Conservation (phyloP, 2,113 vertebrate species). For the Diadophis punctatus region DNA sequence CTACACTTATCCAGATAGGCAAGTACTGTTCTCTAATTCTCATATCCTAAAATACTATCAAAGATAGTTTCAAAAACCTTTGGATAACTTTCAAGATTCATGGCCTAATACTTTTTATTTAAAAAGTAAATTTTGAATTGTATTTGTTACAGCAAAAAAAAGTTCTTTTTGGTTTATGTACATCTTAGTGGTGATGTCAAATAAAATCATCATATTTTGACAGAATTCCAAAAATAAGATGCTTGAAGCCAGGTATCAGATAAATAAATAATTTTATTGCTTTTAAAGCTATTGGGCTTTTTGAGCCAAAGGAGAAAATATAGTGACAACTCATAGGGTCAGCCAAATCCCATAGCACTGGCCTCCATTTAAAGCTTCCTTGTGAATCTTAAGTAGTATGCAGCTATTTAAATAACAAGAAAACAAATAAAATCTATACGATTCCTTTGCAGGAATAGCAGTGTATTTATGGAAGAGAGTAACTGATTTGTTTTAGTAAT, state of each 20-base stretch:
- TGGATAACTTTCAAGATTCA: conserved; percentile 27
- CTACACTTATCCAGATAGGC: neutral
- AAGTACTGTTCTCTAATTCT: neutral
- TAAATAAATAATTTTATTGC: conserved; percentile 32
- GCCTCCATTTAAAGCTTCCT: neutral
- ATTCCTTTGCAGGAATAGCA: neutral
- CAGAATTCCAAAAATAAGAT: conserved; percentile 18
- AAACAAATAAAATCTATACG: neutral
- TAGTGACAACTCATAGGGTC: conserved; percentile 27
- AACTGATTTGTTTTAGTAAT: neutral
- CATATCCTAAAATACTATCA: neutral
- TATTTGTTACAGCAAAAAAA: conserved; percentile 22
- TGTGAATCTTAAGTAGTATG: neutral
- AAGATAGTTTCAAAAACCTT: neutral
- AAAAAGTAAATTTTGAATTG: conserved; percentile 21
- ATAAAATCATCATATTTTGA: conserved; percentile 33
- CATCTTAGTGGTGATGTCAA: conserved; percentile 15
- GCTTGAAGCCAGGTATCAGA: conserved; percentile 34
- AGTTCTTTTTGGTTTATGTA: conserved; percentile 32
- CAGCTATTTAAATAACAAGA: neutral
- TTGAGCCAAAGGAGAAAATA: conserved; percentile 43
- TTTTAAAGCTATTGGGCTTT: conserved; percentile 45
- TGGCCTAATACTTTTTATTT: conserved; percentile 25
- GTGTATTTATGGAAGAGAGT: neutral
- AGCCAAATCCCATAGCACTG: neutral